Conservation (phyloP, 2,113 vertebrate species). For the Sturnus vulgaris region DNA sequence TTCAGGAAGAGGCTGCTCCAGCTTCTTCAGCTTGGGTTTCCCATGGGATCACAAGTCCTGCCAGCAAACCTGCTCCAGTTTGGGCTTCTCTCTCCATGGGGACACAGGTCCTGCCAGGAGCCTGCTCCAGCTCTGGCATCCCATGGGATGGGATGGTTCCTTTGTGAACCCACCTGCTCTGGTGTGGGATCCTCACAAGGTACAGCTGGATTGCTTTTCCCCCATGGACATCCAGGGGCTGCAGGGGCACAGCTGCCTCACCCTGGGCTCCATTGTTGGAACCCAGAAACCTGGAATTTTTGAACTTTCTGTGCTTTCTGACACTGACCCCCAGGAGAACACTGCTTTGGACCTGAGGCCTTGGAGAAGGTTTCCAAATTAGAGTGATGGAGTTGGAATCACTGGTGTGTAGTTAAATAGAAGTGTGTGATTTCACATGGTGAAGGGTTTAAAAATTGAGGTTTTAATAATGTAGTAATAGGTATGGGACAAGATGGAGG, state of each 20-base stretch:
- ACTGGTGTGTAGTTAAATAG: too few species aligned
- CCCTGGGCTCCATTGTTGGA: background rate
- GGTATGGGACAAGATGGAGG: too few species aligned
- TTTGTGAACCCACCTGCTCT: fast-evolving
- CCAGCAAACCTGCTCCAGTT: background rate
- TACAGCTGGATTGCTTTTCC: background rate
- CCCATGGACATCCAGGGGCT: background rate
- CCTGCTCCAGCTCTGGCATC: background rate
- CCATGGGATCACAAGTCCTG: background rate
- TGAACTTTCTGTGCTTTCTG: too few species aligned
- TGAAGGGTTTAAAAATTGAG: too few species aligned
- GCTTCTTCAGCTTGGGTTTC: background rate
- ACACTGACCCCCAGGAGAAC: too few species aligned
- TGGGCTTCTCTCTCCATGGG: background rate
- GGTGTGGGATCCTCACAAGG: background rate
- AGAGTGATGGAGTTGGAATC: too few species aligned
- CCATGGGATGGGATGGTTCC: background rate
- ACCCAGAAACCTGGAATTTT: too few species aligned
- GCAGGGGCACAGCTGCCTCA: background rate
- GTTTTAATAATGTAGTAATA: too few species aligned
- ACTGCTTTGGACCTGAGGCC: too few species aligned
- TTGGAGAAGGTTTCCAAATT: too few species aligned
- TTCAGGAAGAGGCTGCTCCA: background rate
- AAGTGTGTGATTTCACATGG: too few species aligned
- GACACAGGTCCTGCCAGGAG: background rate